A percentile compares a stretch with the other conserved stretches of the same genome.
Evolutionary conservation across 2,888 invertebrate genomes (phyloP).

Genomic region (Parnassius glacialis): DNA sequence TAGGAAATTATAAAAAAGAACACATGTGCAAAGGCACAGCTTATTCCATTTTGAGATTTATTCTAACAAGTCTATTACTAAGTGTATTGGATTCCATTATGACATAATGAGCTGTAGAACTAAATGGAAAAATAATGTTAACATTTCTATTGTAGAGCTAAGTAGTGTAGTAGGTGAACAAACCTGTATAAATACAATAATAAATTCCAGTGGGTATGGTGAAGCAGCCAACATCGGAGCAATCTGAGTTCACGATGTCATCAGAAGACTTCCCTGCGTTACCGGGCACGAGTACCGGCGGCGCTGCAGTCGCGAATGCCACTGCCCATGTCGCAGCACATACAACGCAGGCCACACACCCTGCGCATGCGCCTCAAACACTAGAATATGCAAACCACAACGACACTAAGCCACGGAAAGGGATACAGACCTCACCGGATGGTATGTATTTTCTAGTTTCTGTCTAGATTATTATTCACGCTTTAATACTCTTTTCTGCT

Average conservation of each 20-base stretch:
- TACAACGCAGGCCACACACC: constrained; percentile 36
- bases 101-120: too few species aligned
- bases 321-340: constrained; percentile 34
- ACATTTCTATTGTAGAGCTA: too few species aligned
- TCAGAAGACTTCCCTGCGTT: constrained; percentile 99
- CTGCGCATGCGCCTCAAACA: constrained; percentile 26
- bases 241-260: constrained; percentile 98
- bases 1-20: too few species aligned
- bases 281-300: constrained; percentile 93
- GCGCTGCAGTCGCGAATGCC: constrained; percentile 74
- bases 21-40: too few species aligned
- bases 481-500: not conserved
- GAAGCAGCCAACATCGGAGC: constrained; percentile 95
- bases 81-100: too few species aligned
- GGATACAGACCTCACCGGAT: constrained; percentile 97
- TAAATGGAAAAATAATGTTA: too few species aligned
- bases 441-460: constrained; percentile 73
- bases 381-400: constrained; percentile 56
- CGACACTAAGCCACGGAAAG: constrained; percentile 85
- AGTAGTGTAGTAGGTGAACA: too few species aligned
- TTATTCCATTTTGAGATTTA: too few species aligned
- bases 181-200: too few species aligned
- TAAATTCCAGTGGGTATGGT: constrained; percentile 90
- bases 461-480: not conserved
- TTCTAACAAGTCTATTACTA: too few species aligned